These are phyloP conservation scores for Heteronetta atricapilla DNA, from an alignment of 2,113 vertebrate species.

Conservation along the genomic window DNA sequence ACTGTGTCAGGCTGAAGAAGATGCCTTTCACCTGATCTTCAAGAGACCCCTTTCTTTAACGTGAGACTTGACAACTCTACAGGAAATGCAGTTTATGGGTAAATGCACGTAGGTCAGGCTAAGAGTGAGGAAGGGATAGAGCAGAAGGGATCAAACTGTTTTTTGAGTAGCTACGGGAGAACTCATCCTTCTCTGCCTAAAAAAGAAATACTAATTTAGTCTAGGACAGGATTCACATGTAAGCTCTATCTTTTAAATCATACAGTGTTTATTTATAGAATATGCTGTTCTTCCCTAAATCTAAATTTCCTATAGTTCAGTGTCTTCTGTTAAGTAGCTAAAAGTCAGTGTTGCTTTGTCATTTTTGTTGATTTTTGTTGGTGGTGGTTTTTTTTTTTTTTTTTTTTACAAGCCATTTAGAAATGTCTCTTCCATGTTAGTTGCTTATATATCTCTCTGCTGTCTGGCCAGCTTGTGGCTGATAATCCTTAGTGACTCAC, in stretches of 20 bases:
- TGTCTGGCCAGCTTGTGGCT: conserved; percentile 10
- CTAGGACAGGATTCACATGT: neutral
- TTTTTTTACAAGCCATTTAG: neutral
- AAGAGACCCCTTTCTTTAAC: neutral
- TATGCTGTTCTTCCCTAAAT: neutral
- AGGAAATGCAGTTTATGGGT: neutral
- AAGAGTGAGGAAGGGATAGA: neutral
- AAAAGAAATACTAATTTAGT: neutral
- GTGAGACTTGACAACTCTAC: neutral
- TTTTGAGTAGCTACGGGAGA: neutral
- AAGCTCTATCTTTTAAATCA: neutral
- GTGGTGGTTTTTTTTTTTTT: neutral
- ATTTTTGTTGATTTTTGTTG: neutral
- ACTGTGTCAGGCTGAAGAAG: neutral
- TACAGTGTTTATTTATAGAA: neutral
- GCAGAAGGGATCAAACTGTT: neutral
- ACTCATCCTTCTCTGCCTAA: neutral
- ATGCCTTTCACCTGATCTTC: neutral
- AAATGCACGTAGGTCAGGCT: neutral
- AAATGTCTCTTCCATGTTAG: neutral
- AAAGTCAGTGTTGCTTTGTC: neutral
- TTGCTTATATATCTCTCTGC: neutral
- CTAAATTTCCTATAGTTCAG: neutral
- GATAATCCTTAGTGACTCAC: conserved; percentile 36
- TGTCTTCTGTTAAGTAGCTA: neutral